Evolutionary conservation across 2,113 vertebrate genomes (phyloP), one percentile per base, ranked within the genome.

Genomic region (Brachyhypopomus occidentalis): DNA sequence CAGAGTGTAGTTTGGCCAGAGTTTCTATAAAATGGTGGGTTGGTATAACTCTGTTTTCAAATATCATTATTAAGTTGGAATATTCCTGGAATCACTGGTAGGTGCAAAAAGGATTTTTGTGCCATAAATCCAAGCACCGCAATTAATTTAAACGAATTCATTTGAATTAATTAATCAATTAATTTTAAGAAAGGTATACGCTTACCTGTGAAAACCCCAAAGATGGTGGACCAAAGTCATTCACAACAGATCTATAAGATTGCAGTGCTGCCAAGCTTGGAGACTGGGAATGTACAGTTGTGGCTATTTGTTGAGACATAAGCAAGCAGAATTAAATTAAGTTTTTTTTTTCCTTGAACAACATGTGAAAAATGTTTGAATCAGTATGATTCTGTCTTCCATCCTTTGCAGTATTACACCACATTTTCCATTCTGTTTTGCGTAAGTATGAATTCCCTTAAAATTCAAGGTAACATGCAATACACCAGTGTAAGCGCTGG

Each of bases 221-320:
- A 75, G 97, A 98, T 0, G 97, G 97, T 12, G 97, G 97, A 74
- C 96, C 97, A 0, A 97, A 98, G 91, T 99, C 97, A 3, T 96
- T 99, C 84, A 98, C 91, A 34, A 98, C 92, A 19, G 98, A 97
- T 66, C 97, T 92, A 82, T 97, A 98, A 19, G 93, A 93, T 22
- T 97, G 97, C 1, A 96, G 91, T 0, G 95, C 93, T 14, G 95
- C 96, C 94, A 99, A 93, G 55, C 96, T 96, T 36, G 95, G 95
- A 60, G 96, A 95, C 11, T 96, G 92, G 64, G 96, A 96, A 82
- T 95, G 95, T 84, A 96, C 8, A n/a, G 34, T 70, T 90, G 1
- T 89, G 95, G 83, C 95, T 66, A 41, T 22, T 41, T 36, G 27
- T 8, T 70, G 14, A 66, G n/a, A 30, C 69, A 59, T 30, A 66